A percentile compares a stretch with the other conserved stretches of the same genome.
Evolutionary conservation across 1,140 invertebrate genomes (phyloP).

Genomic region (Acyrthosiphon pisum): DNA sequence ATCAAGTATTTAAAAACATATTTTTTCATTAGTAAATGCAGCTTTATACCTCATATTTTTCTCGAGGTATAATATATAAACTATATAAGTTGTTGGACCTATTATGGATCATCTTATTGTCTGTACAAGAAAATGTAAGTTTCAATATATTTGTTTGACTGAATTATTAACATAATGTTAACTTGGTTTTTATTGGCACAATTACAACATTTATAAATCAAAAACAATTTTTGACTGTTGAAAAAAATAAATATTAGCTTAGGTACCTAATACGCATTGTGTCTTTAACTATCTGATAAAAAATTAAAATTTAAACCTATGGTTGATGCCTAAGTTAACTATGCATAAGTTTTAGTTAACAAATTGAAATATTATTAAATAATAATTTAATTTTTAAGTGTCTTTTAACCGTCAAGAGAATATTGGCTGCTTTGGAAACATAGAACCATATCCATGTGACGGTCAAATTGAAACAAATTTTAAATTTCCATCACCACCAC

Average conservation of each 20-base stretch:
- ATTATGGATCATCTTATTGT: constrained; percentile 44
- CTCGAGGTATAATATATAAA: constrained; percentile 49
- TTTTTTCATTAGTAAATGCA: constrained; percentile 26
- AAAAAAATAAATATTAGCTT: too few species aligned
- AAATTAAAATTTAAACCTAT: not conserved
- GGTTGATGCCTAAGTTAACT: not conserved
- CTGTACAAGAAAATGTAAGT: constrained; percentile 40
- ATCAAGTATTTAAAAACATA: constrained; percentile 5
- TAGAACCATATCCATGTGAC: constrained; percentile 51
- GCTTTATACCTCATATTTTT: constrained; percentile 45
- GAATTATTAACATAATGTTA: not conserved
- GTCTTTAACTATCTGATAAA: not conserved
- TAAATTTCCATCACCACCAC: constrained; percentile 55
- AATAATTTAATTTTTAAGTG: not conserved
- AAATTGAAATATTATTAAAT: not conserved
- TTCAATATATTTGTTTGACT: not conserved
- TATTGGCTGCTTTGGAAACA: constrained; percentile 38
- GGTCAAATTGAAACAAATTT: constrained; percentile 42
- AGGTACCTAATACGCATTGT: not conserved
- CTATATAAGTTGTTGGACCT: not conserved
- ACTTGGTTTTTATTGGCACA: not conserved
- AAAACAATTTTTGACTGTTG: not conserved
- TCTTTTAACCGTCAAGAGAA: constrained; percentile 54
- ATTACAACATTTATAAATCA: not conserved
- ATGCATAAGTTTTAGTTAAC: not conserved